phyloP scores from a whole-genome alignment of 2,888 invertebrate species.

The Pseudanteris insignis region DNA sequence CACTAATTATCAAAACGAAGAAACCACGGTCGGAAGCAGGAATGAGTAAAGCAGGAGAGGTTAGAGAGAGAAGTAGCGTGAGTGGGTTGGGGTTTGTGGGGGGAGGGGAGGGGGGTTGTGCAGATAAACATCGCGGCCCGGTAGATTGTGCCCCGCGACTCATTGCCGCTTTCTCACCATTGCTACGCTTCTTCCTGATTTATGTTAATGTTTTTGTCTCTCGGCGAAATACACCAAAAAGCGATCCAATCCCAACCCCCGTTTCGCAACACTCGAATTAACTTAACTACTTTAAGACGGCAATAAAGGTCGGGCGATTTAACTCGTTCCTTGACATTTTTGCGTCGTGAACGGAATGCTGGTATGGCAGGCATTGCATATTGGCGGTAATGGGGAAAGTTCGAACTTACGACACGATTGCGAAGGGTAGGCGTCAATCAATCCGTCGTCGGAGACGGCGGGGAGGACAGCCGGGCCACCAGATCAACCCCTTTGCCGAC shows the following conservation, averaged over 20 bases:
- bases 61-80: background rate
- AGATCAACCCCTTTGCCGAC: conserved; percentile 34
- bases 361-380: conserved; percentile 51
- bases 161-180: conserved; percentile 53
- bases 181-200: conserved; percentile 59
- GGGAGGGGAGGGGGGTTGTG: conserved; percentile 51
- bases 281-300: conserved; percentile 65
- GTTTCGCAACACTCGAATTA: conserved; percentile 59
- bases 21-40: conserved; percentile 38
- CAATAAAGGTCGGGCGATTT: conserved; percentile 65
- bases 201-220: conserved; percentile 67
- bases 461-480: conserved; percentile 21
- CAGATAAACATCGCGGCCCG: conserved; percentile 58
- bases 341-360: conserved; percentile 43
- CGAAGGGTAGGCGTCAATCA: conserved; percentile 56
- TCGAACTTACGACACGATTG: conserved; percentile 53
- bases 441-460: conserved; percentile 50
- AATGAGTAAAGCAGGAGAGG: conserved; percentile 52
- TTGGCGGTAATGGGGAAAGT: conserved; percentile 63
- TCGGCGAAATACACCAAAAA: conserved; percentile 64
- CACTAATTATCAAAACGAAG: conserved; percentile 56
- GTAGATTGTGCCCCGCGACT: conserved; percentile 39
- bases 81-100: too few relatives aligned
- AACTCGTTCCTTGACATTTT: conserved; percentile 59
- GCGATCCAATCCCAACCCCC: conserved; percentile 53